Base-by-base conservation (phyloP, 1,140 invertebrate genomes). In the Antheraea pernyi region DNA sequence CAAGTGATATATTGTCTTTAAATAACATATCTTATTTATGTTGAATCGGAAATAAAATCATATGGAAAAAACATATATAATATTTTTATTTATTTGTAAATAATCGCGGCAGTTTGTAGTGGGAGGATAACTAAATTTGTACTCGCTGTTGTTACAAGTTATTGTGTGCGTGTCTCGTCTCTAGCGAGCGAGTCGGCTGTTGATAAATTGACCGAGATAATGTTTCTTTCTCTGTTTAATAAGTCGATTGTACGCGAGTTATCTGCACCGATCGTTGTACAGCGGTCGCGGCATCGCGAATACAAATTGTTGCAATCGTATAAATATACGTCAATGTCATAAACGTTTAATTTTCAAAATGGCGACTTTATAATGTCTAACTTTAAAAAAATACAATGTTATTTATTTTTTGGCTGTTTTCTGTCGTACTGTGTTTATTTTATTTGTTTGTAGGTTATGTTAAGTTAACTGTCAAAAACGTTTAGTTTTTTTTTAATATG, bases 21-120 rank as follows among this genome's bases (percentile, higher is more conserved):
- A 91, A 91, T 91, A 91, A 91, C 89, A 89, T 91, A 92, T 92
- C 90, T 92, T 91, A 92, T 92, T 92, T 90, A 92, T 90, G 87
- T 92, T 86, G 86, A 88, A 89, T 91, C 85, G 81, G 79, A 89
- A 90, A 88, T 82, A 89, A 91, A 91, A 89, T 83, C 22, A 86
- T 85, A 88, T 78, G 86, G n/a, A 89, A 91, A 91, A 86, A 68
- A 89, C 86, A 70, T 77, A 63, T 77, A 75, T 78, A 83, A 85
- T 88, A 84, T 87, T 86, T 89, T 11, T 36, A 60, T 60, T 10
- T 11, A 42, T 42, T 10, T 10, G 11, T 8, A 42, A 42, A 42
- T 42, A 42, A 42, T 91, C 82, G 82, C 61, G 78, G 68, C 67
- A 65, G 58, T 58, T 48, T 66, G 81, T n/a, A 84, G 89, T 91